A percentile compares a stretch with the other conserved stretches of the same genome.
These are phyloP conservation scores for Psophia crepitans DNA, from an alignment of 2,113 vertebrate species.

Conservation along the genomic window DNA sequence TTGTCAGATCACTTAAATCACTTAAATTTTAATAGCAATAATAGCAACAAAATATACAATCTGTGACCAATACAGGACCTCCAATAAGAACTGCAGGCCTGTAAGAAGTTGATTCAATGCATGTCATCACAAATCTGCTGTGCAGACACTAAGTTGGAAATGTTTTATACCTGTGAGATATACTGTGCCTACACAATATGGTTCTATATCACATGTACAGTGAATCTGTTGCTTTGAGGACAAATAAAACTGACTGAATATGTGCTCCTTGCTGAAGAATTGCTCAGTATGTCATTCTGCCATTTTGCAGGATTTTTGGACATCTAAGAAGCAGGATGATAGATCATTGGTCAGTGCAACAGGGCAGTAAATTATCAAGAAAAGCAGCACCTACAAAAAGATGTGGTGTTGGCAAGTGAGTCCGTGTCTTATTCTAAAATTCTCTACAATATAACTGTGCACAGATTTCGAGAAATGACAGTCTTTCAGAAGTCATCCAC, in stretches of 20 bases:
- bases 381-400: not conserved
- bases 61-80: not conserved
- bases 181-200: not conserved
- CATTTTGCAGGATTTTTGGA: not conserved
- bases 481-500: not conserved
- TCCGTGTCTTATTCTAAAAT: not conserved
- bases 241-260: not conserved
- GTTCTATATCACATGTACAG: not conserved
- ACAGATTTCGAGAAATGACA: not conserved
- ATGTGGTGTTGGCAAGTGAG: not conserved
- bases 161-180: not conserved
- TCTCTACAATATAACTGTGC: not conserved
- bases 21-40: not conserved
- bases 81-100: not conserved
- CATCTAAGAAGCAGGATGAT: not conserved
- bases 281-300: not conserved
- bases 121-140: not conserved
- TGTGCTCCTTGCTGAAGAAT: not conserved
- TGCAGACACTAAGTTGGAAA: not conserved
- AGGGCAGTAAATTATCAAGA: not conserved
- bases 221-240: not conserved
- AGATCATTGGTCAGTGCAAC: fast-evolving
- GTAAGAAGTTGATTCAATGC: not conserved
- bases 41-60: not conserved
- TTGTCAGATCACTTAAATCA: not conserved